Percentiles rank a stretch among this genome's conserved stretches.
Conservation (phyloP, 2,113 vertebrate species). For the Conger conger region DNA sequence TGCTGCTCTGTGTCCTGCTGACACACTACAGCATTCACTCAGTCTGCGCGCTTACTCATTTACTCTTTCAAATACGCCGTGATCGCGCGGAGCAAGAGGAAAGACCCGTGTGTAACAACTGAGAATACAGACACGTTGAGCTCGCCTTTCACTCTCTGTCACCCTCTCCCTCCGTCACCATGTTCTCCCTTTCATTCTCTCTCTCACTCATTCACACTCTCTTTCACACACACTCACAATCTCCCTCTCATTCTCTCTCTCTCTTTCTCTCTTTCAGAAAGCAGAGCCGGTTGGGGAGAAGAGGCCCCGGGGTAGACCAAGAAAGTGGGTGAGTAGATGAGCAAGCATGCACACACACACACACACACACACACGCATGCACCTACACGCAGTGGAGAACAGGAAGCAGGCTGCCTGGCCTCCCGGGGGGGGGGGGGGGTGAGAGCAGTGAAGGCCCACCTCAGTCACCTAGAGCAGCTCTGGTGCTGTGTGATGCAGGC, state of each 20-base stretch:
- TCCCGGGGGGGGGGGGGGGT: not conserved
- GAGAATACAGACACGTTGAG: not conserved
- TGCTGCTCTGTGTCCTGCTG: not conserved
- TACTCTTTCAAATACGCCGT: not conserved
- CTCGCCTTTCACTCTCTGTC: not conserved
- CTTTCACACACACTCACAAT: not conserved
- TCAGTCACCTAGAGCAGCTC: not conserved
- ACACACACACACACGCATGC: not conserved
- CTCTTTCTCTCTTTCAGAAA: conserved; percentile 68
- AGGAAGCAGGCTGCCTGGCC: not conserved
- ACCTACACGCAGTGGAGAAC: not conserved
- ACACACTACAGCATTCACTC: not conserved
- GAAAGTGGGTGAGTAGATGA: conserved; percentile 91
- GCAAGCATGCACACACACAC: not conserved
- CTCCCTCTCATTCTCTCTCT: not conserved
- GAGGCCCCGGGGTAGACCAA: conserved; percentile 93
- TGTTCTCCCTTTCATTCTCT: not conserved
- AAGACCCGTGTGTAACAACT: not conserved
- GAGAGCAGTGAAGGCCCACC: not conserved
- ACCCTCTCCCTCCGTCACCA: not conserved
- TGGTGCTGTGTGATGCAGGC: not conserved
- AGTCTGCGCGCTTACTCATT: not conserved
- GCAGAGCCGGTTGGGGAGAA: conserved; percentile 88
- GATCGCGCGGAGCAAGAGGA: not conserved
- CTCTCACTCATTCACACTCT: not conserved